Evolutionary conservation across 2,888 invertebrate genomes (phyloP), one percentile per base, ranked within the genome.

Genomic region (Ceraclea dissimilis): DNA sequence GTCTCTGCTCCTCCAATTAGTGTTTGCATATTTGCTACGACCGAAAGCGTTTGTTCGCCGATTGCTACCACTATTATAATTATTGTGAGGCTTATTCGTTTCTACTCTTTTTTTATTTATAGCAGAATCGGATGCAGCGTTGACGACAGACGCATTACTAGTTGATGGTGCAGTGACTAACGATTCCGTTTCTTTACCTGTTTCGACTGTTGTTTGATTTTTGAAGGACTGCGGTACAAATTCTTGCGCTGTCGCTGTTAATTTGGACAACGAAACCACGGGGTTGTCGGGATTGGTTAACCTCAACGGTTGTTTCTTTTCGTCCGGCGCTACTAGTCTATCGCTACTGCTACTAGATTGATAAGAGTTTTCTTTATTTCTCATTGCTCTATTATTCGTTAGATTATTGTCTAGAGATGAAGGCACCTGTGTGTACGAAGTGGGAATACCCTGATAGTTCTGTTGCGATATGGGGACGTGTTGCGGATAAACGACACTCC

Each of bases 241-340:
- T 62, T 71, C 71, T 39, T 61, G 65, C 2, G 70, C 71, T 2
- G 65, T 68, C 2, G 68, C 65, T n/a, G 69, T 68, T 31, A 71
- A 61, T 56, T 67, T 69, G 18, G 70, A 70, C 18, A 44, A 48
- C 10, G 55, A 57, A 1, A 55, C 50, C 8, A 57, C 21, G 16
- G 44, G 44, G 11, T 31, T 31, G 11, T 31, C 31, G 6, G 6
- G 31, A 31, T 31, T 31, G 11, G 31, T 31, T 31, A n/a, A n/a
- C 10, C 10, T 26, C 10, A 10, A 10, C 10, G 4, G 4, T 26
- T 26, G 26, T 26, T 26, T 26, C 4, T 26, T 10, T 26, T 26
- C 26, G 10, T 4, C 10, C 4, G 5, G 26, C n/a, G n/a, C n/a
- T n/a, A n/a, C n/a, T n/a, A n/a, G n/a, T 26, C 26, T 26, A 26